These are phyloP conservation scores for Eristalis arbustorum DNA, from an alignment of 2,888 invertebrate species.

Conservation along the genomic window DNA sequence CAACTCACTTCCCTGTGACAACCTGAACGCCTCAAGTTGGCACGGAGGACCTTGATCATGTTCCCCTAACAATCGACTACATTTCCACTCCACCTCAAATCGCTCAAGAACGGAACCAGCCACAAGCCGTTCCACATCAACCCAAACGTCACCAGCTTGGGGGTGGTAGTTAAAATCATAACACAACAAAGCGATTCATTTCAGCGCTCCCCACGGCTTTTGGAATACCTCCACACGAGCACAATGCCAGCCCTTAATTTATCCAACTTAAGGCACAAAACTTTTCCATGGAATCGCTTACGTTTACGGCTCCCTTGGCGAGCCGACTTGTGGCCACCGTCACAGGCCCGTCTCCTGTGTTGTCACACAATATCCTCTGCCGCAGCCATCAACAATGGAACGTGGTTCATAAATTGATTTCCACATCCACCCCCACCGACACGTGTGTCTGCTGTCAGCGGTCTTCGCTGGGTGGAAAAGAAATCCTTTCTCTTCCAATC, in stretches of 20 bases:
- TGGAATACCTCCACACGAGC: not conserved
- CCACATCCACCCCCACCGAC: not conserved
- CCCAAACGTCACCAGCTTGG: not conserved
- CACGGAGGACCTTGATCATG: not conserved
- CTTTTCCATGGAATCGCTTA: not conserved
- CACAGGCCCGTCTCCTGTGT: not conserved
- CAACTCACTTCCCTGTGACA: too few relatives aligned
- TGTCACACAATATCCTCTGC: not conserved
- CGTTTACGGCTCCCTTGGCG: not conserved
- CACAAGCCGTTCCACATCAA: not conserved
- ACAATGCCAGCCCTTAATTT: not conserved
- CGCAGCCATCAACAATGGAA: conserved; percentile 1
- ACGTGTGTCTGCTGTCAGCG: not conserved
- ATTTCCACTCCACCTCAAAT: not conserved
- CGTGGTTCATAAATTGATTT: conserved; percentile 22
- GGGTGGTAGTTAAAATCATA: not conserved
- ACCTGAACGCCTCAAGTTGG: too few relatives aligned
- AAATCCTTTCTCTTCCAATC: not conserved
- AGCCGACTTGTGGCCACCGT: too few relatives aligned
- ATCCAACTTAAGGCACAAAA: not conserved
- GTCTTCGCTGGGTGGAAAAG: not conserved
- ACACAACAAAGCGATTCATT: not conserved
- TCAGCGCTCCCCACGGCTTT: not conserved
- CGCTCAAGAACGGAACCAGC: not conserved
- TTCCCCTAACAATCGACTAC: not conserved